A percentile compares a stretch with the other conserved stretches of the same genome.
Evolutionary conservation across 1,140 invertebrate species (phyloP).

Genomic region (Metaphire vulgaris): DNA sequence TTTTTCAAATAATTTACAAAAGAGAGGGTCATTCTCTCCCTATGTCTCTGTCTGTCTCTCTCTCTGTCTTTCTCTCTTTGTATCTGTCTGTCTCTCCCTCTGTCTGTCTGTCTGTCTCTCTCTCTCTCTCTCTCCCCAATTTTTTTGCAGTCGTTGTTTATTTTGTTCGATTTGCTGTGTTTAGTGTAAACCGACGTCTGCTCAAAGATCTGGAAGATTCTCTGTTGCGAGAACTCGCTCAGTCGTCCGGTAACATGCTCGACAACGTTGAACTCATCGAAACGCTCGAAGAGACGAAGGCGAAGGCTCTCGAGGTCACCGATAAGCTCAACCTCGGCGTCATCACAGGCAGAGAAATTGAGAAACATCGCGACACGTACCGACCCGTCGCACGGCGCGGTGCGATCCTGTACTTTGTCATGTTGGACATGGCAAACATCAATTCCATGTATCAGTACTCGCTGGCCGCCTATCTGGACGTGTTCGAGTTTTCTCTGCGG

Average conservation of each 20-base stretch:
- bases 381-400: constrained; percentile 71
- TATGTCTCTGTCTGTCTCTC: too few species aligned
- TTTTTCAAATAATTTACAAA: too few species aligned
- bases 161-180: too few species aligned
- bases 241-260: constrained; percentile 79
- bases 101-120: too few species aligned
- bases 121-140: too few species aligned
- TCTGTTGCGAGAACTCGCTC: constrained; percentile 69
- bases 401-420: constrained; percentile 79
- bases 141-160: too few species aligned
- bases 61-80: too few species aligned
- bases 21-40: too few species aligned
- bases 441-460: constrained; percentile 90
- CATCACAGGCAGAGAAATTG: constrained; percentile 68
- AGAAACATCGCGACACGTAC: constrained; percentile 72
- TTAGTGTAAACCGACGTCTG: constrained; percentile 70
- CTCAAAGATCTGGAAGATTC: constrained; percentile 75
- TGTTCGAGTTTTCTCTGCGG: constrained; percentile 70
- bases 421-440: constrained; percentile 75
- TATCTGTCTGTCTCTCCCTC: too few species aligned
- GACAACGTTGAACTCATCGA: constrained; percentile 77
- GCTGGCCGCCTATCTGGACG: constrained; percentile 58
- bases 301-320: constrained; percentile 56
- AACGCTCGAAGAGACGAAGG: constrained; percentile 79
- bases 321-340: constrained; percentile 65